Evolutionary conservation across 1,140 invertebrate genomes (phyloP).

Genomic region (Drosophila saltans): DNA sequence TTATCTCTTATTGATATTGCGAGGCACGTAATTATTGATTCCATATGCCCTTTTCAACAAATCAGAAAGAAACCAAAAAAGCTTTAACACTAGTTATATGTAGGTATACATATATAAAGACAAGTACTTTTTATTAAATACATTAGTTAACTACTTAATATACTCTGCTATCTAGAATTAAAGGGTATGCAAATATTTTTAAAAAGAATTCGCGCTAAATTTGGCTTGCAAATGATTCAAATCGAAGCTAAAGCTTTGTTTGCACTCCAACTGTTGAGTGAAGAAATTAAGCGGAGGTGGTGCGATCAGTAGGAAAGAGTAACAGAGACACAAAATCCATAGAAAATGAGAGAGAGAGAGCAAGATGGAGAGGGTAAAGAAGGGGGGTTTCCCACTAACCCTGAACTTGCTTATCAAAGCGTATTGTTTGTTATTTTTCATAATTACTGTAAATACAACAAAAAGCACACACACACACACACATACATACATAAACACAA

Average conservation of each 20-base stretch:
- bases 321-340: neutral
- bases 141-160: neutral
- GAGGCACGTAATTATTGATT: too few relatives aligned
- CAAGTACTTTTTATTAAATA: too few relatives aligned
- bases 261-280: conserved; percentile 6
- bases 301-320: neutral
- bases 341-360: neutral
- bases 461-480: neutral
- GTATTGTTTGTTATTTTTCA: conserved; percentile 57
- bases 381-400: conserved; percentile 29
- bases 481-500: neutral
- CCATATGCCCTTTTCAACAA: too few relatives aligned
- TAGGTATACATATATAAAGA: too few relatives aligned
- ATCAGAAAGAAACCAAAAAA: too few relatives aligned
- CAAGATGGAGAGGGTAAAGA: neutral
- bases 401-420: conserved; percentile 78
- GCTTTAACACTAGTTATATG: too few relatives aligned
- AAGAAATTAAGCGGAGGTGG: neutral
- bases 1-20: too few relatives aligned
- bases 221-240: conserved; percentile 72
- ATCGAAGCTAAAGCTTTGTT: conserved; percentile 32
- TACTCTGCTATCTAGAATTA: neutral
- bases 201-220: conserved; percentile 67
- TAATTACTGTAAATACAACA: conserved; percentile 69
- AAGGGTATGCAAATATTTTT: conserved; percentile 58